A percentile compares a stretch with the other conserved stretches of the same genome.
These are phyloP conservation scores for Mimumesa dahlbomi DNA, from an alignment of 2,888 invertebrate species.

Conservation along the genomic window DNA sequence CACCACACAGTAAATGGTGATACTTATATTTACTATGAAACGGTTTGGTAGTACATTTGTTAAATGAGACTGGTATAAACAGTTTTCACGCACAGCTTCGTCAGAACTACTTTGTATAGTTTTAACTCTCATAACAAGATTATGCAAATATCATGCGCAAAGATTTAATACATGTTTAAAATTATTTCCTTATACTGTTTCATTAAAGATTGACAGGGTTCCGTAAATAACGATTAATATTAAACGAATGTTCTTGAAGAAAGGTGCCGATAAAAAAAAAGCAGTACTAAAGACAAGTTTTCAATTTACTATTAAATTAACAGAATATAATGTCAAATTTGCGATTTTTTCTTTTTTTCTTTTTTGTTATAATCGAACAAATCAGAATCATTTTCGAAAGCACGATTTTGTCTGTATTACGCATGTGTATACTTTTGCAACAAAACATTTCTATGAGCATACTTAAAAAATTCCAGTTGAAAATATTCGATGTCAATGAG, in stretches of 20 bases:
- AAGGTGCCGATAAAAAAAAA: slow-evolving; percentile 38
- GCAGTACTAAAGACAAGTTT: slow-evolving; percentile 32
- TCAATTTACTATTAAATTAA: slow-evolving; percentile 43
- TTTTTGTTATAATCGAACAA: slow-evolving; percentile 33
- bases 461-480: too few relatives aligned
- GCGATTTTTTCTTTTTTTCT: too few relatives aligned
- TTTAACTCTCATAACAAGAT: too few relatives aligned
- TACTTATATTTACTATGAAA: slow-evolving; percentile 14
- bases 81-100: neutral
- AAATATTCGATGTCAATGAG: slow-evolving; percentile 7
- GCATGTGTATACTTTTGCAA: slow-evolving; percentile 18
- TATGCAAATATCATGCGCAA: neutral
- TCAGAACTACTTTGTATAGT: slow-evolving; percentile 13
- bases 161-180: neutral
- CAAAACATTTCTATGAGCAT: slow-evolving; percentile 33
- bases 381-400: slow-evolving; percentile 14
- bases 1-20: neutral
- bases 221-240: too few relatives aligned
- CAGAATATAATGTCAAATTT: slow-evolving; percentile 47
- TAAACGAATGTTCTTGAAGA: neutral
- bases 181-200: neutral
- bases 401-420: slow-evolving; percentile 19
- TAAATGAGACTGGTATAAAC: slow-evolving; percentile 1
- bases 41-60: slow-evolving; percentile 5
- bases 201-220: too few relatives aligned